phyloP scores from a whole-genome alignment of 2,797 vertebrate species.

The Aplochiton taeniatus region DNA sequence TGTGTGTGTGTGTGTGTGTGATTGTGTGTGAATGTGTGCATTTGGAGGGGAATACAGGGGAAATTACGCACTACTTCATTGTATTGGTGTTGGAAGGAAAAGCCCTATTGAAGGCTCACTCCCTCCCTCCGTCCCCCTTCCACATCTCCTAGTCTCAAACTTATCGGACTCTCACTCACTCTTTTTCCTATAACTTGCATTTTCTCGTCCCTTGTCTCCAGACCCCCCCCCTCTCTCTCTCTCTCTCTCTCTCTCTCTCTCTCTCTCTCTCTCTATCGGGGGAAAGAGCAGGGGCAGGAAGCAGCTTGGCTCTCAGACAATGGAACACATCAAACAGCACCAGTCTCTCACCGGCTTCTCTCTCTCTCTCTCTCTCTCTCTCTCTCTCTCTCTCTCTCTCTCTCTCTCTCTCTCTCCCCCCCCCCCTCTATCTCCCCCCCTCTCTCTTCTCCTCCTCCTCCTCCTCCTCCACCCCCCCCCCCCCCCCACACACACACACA shows the following conservation, averaged over 20 bases:
- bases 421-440: no score
- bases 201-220: neutral
- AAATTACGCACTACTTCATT: conserved; percentile 79
- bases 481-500: conserved; percentile 32
- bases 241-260: conserved; percentile 43
- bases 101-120: conserved; percentile 72
- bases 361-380: conserved; percentile 39
- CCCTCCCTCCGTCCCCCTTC: conserved; percentile 56
- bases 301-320: conserved; percentile 82
- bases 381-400: no score
- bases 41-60: conserved; percentile 53
- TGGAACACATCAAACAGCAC: conserved; percentile 82
- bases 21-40: conserved; percentile 18
- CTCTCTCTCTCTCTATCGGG: conserved; percentile 62
- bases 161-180: conserved; percentile 25
- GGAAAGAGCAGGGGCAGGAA: conserved; percentile 70
- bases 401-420: no score
- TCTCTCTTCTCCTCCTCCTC: no score
- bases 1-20: conserved; percentile 42
- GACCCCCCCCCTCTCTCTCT: neutral
- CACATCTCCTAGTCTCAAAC: conserved; percentile 53
- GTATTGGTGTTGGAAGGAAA: conserved; percentile 76
- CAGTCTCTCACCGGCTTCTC: conserved; percentile 67
- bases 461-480: no score
- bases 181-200: conserved; percentile 35